Evolutionary conservation across 2,888 invertebrate species (phyloP), one percentile per base, ranked within the genome.

Genomic region (Dilophus febrilis): DNA sequence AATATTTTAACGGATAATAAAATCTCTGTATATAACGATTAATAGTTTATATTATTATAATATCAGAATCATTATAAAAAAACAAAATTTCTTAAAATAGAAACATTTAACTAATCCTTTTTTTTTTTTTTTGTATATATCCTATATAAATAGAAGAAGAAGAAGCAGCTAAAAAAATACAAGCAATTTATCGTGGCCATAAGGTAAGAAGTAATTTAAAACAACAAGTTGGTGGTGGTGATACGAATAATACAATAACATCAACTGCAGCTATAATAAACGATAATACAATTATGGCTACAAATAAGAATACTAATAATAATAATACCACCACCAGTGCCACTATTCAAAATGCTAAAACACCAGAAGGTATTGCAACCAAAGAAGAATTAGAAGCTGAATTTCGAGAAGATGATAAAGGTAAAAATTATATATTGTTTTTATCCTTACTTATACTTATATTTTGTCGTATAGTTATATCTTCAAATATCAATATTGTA

Each of bases 171-270:
- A 79, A 78, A 38, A 86, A 82, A 68, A 88, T 88, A 65, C 88
- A 90, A 60, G 87, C 88, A 53, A 84, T 72, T 50, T 87, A 85
- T 63, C 72, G 87, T 52, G 85, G 85, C 41, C 85, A 86, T 59
- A 70, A 77, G 68, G 74, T 79, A 48, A 73, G 84, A 55, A 76
- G 77, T 61, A 75, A 71, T 46, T 77, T 80, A 72, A 79, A 78
- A 69, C 75, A 77, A 47, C 61, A 60, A 46, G 64, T 66, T 58
- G 46, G 57, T 50, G 45, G 46, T 49, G 53, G 61, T 57, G 53
- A 58, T 59, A 55, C 59, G 53, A 50, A 56, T 53, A 51, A 51
- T 12, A 18, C 35, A 6, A 22, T 22, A 6, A 22, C 22, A 6
- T 22, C 22, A 6, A 55, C 59, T 53, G 50, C 56, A 53, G 51